Conservation (phyloP, 1,140 invertebrate genomes). For the Bombus terrestris region DNA sequence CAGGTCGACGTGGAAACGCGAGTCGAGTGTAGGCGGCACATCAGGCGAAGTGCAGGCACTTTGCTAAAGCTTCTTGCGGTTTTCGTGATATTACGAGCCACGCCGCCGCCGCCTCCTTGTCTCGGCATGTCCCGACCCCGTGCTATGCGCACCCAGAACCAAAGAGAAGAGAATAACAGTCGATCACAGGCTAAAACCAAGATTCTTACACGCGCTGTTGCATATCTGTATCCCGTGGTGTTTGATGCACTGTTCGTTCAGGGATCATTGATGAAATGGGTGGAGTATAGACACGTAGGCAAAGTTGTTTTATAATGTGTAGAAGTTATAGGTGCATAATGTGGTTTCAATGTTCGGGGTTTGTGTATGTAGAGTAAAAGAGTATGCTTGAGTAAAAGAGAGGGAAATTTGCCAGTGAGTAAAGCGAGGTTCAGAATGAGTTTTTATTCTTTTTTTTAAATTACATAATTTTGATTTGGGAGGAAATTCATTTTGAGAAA, state of each 20-base stretch:
- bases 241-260: neutral
- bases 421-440: too few species aligned
- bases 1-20: slow-evolving; percentile 1
- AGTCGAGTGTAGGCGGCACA: neutral
- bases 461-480: neutral
- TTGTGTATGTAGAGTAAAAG: too few species aligned
- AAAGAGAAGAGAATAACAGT: neutral
- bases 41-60: slow-evolving; percentile 50
- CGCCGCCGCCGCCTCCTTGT: slow-evolving; percentile 28
- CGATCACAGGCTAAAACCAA: neutral
- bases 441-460: neutral
- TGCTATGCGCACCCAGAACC: neutral
- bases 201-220: neutral
- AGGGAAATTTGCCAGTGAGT: too few species aligned
- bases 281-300: neutral
- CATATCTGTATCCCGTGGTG: neutral
- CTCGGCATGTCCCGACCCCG: slow-evolving; percentile 31
- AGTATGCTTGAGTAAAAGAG: too few species aligned
- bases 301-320: neutral
- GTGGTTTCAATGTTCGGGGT: neutral
- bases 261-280: neutral
- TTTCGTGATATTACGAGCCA: slow-evolving; percentile 64
- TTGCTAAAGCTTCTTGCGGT: slow-evolving; percentile 68
- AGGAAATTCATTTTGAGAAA: neutral
- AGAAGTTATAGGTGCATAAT: neutral